Conservation (phyloP, 2,113 vertebrate species). For the Ammodytes dubius region DNA sequence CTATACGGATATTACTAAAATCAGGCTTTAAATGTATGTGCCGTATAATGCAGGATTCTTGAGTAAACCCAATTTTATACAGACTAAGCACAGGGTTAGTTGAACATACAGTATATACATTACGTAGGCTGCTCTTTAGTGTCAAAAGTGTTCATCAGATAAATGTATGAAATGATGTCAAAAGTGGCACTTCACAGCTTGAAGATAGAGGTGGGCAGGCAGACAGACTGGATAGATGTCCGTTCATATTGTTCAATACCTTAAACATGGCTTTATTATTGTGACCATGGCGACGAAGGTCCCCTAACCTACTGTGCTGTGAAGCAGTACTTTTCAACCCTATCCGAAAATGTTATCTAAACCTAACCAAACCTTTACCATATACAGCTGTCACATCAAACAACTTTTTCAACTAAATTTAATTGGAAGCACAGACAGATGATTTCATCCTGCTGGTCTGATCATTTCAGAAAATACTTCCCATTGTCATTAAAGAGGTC, state of each 20-base stretch:
- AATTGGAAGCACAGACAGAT: background rate
- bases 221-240: background rate
- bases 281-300: background rate
- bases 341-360: background rate
- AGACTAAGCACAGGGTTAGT: background rate
- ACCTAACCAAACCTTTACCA: background rate
- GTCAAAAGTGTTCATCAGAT: background rate
- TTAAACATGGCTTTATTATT: background rate
- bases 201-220: background rate
- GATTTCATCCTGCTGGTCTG: background rate
- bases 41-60: background rate
- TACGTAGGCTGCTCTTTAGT: background rate
- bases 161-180: background rate
- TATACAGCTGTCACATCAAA: background rate
- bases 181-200: background rate
- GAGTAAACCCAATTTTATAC: background rate
- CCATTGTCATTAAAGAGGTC: too few species aligned
- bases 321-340: too few species aligned
- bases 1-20: background rate
- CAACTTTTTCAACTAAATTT: too few species aligned
- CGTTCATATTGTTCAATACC: too few species aligned
- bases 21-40: background rate
- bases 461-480: too few species aligned
- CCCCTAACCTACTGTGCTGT: background rate
- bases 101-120: background rate